Evolutionary conservation across 2,888 invertebrate genomes (phyloP), one percentile per base, ranked within the genome.

Genomic region (Ecliptopera silaceata): DNA sequence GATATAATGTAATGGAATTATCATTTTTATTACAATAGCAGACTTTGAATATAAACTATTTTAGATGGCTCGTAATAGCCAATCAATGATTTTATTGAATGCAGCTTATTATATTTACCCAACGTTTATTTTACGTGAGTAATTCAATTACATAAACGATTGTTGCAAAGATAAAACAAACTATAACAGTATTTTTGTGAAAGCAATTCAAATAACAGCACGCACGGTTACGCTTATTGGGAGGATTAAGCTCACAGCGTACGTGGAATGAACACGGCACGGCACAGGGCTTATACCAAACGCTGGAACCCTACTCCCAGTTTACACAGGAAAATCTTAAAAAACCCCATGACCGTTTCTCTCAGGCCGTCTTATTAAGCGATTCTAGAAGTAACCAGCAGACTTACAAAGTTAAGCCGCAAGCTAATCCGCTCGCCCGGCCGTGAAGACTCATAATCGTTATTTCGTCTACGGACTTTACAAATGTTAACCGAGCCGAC

Each of bases 401-500:
- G 88, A 86, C 84, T 90, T 88, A 86, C 83, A 82, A 88, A 90
- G 88, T 89, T 88, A 86, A 87, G 80, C 84, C 81, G 70, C 71
- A 72, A 73, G 79, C 82, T 86, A 84, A 88, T 84, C 86, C 83
- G 76, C 71, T 63, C 71, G 70, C 74, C 70, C 74, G 76, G 71
- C 78, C 75, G 72, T 75, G 77, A 79, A 76, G 70, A 73, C 77
- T 82, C 86, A 81, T 88, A 86, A 89, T 82, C 85, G 84, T 91
- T 90, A 90, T 88, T 88, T 86, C 81, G 91, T 90, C 91, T 91
- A 88, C 81, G 77, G 88, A 88, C 86, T 90, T 87, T 85, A 82
- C 82, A 82, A 82, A 86, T 80, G 84, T 85, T 82, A 78, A 79
- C 79, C 72, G 70, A 75, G 72, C 75, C 75, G 69, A 72, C 77